phyloP scores from a whole-genome alignment of 2,888 invertebrate species.

The Panopea generosa region DNA sequence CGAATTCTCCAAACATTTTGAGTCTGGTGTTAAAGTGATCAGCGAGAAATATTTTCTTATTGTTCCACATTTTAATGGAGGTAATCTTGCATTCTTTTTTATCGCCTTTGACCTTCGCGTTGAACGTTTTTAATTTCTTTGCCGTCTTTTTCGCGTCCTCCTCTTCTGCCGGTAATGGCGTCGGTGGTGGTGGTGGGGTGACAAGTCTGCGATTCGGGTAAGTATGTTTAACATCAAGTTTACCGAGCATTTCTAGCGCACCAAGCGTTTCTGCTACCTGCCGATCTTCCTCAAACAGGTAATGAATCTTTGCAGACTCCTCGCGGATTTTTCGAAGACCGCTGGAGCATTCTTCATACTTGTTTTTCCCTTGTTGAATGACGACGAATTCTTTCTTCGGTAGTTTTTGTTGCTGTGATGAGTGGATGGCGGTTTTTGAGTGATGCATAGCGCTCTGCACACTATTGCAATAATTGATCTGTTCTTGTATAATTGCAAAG shows the following conservation, averaged over 20 bases:
- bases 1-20: conserved; percentile 58
- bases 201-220: conserved; percentile 50
- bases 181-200: conserved; percentile 48
- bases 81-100: conserved; percentile 57
- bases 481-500: conserved; percentile 55
- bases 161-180: conserved; percentile 39
- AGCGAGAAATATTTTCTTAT: conserved; percentile 48
- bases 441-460: conserved; percentile 61
- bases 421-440: conserved; percentile 44
- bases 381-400: conserved; percentile 56
- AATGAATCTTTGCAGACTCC: conserved; percentile 57
- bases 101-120: conserved; percentile 57
- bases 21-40: conserved; percentile 51
- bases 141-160: conserved; percentile 51
- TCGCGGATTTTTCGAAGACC: conserved; percentile 55
- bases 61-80: conserved; percentile 57
- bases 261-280: conserved; percentile 55
- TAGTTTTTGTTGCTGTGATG: conserved; percentile 53
- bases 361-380: conserved; percentile 49
- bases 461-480: conserved; percentile 61
- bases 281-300: conserved; percentile 56
- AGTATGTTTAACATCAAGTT: conserved; percentile 56
- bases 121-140: conserved; percentile 59
- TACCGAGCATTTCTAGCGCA: conserved; percentile 47
- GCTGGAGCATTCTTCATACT: conserved; percentile 48